phyloP scores from a whole-genome alignment of 2,888 invertebrate genomes.

The Synergus umbraculus region DNA sequence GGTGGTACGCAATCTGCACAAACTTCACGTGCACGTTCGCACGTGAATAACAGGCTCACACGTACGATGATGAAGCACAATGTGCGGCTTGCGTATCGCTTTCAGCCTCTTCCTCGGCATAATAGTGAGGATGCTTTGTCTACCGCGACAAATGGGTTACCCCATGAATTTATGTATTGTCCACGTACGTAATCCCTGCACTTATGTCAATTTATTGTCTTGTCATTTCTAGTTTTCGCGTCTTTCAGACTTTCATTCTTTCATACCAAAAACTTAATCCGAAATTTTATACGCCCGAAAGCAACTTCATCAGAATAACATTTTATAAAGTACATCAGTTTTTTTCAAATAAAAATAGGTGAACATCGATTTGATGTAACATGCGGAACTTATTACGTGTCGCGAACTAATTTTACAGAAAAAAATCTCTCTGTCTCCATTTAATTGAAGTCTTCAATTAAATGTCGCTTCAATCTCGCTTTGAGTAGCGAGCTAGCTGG shows the following conservation, averaged over 20 bases:
- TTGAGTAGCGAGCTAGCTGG: neutral
- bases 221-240: neutral
- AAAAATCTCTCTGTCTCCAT: slow-evolving; percentile 4
- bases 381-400: neutral
- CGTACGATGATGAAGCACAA: slow-evolving; percentile 30
- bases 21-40: slow-evolving; percentile 37
- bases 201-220: slow-evolving; percentile 4
- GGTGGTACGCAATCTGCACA: slow-evolving; percentile 34
- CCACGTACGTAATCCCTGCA: slow-evolving; percentile 22
- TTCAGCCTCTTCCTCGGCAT: slow-evolving; percentile 37
- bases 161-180: slow-evolving; percentile 36
- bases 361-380: neutral
- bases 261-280: too few species aligned
- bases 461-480: neutral
- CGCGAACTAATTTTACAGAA: slow-evolving; percentile 17
- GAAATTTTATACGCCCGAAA: too few species aligned
- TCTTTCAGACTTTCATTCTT: too few species aligned
- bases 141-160: slow-evolving; percentile 36
- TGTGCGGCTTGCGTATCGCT: slow-evolving; percentile 36
- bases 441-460: slow-evolving; percentile 12
- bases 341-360: neutral
- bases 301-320: too few species aligned
- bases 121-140: slow-evolving; percentile 37
- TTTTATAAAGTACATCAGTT: too few species aligned
- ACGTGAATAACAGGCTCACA: slow-evolving; percentile 36